Evolutionary conservation across 2,797 vertebrate species (phyloP).

Genomic region (Pipistrellus pipistrellus): DNA sequence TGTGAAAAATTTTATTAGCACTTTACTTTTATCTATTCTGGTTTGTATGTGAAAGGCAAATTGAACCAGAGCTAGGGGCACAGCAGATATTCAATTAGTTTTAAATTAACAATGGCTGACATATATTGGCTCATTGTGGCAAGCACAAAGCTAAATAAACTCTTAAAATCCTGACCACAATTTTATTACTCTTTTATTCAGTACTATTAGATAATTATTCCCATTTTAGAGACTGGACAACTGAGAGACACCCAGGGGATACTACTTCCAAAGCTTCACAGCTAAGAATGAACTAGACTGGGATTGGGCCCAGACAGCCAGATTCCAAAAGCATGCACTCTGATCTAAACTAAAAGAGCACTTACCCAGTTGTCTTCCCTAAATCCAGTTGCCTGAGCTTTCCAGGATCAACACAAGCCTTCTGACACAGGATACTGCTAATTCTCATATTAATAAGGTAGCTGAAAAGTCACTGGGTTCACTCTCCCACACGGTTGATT

Average conservation of each 20-base stretch:
- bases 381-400: background rate
- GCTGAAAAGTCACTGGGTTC: background rate
- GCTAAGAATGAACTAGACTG: background rate
- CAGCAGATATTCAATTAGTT: background rate
- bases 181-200: slow-evolving; percentile 16
- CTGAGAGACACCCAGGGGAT: background rate
- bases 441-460: background rate
- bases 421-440: background rate
- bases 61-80: background rate
- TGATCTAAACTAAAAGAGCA: background rate
- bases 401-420: background rate
- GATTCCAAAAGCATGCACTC: background rate
- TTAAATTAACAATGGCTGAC: slow-evolving; percentile 38
- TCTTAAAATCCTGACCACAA: background rate
- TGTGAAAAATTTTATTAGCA: background rate
- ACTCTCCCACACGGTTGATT: background rate
- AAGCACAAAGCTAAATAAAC: background rate
- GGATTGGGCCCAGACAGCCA: background rate
- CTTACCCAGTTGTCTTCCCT: background rate
- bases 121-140: background rate
- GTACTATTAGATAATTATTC: background rate
- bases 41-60: background rate
- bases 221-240: background rate
- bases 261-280: background rate
- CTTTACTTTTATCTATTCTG: background rate